Conservation (phyloP, 2,797 vertebrate genomes). For the Thripadectes ignobilis region DNA sequence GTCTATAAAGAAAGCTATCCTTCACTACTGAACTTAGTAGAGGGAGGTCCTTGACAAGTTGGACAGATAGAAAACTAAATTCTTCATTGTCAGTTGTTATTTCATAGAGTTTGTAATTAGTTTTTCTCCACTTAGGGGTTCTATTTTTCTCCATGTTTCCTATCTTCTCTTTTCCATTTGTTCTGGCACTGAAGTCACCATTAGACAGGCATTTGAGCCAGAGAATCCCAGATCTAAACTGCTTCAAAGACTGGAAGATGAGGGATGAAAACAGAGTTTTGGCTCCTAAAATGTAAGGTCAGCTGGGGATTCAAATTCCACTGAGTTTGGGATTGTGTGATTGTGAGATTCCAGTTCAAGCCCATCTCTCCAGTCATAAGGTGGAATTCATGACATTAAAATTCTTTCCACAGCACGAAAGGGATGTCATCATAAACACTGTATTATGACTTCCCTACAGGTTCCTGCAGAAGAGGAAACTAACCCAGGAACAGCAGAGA, state of each 20-base stretch:
- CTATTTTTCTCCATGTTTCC: not conserved
- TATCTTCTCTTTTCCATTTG: not conserved
- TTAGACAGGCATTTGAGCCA: not conserved
- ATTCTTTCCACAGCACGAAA: slow-evolving; percentile 51
- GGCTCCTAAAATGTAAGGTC: slow-evolving; percentile 37
- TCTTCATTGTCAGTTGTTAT: not conserved
- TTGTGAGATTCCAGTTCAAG: slow-evolving; percentile 44
- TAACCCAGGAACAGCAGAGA: slow-evolving; percentile 32
- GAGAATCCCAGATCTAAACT: slow-evolving; percentile 11
- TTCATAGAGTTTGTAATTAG: not conserved
- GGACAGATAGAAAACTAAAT: not conserved
- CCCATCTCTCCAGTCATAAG: slow-evolving; percentile 30
- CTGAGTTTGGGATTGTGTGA: not conserved
- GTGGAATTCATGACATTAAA: slow-evolving; percentile 50
- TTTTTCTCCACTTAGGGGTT: not conserved
- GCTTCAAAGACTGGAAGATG: slow-evolving; percentile 29
- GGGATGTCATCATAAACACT: slow-evolving; percentile 45
- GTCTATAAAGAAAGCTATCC: not conserved
- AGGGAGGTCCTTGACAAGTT: not conserved
- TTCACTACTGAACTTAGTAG: not conserved
- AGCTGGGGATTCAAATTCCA: slow-evolving; percentile 52
- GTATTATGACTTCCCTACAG: slow-evolving; percentile 39
- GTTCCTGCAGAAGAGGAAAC: slow-evolving; percentile 36
- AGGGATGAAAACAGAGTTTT: slow-evolving; percentile 33
- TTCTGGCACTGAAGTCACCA: not conserved